These are phyloP conservation scores for Leucoraja erinaceus DNA, from an alignment of 2,113 vertebrate species.

Conservation along the genomic window DNA sequence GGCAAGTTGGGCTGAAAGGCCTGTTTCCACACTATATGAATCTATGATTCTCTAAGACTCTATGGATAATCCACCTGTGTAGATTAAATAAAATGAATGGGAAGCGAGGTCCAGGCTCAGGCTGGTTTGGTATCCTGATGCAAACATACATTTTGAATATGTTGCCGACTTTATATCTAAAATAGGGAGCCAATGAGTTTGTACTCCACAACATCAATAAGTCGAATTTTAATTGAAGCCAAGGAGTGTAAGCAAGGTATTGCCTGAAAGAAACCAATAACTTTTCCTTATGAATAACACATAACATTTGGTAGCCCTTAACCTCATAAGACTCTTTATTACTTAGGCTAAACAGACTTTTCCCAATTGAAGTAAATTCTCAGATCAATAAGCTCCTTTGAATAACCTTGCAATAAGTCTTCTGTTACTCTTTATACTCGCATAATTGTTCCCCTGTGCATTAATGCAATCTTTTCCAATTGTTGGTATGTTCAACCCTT, in stretches of 20 bases:
- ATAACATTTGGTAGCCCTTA: conserved; percentile 8
- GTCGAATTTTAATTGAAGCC: background rate
- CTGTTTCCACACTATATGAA: no score
- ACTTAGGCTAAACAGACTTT: background rate
- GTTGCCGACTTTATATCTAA: background rate
- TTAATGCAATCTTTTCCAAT: background rate
- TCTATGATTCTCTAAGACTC: no score
- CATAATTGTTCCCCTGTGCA: background rate
- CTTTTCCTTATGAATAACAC: background rate
- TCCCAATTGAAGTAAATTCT: background rate
- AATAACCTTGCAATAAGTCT: background rate
- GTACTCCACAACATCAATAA: background rate
- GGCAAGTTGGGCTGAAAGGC: no score
- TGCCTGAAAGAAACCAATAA: background rate
- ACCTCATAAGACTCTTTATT: background rate
- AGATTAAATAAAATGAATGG: background rate
- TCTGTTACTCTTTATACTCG: background rate
- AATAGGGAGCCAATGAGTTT: background rate
- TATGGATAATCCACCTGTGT: background rate
- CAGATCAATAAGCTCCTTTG: background rate
- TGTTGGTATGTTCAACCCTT: background rate
- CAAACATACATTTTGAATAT: no score
- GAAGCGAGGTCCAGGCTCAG: background rate
- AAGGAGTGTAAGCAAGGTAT: background rate
- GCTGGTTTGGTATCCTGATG: background rate